Evolutionary conservation across 2,113 vertebrate genomes (phyloP).

Genomic region (Poeciliopsis turrubarensis): DNA sequence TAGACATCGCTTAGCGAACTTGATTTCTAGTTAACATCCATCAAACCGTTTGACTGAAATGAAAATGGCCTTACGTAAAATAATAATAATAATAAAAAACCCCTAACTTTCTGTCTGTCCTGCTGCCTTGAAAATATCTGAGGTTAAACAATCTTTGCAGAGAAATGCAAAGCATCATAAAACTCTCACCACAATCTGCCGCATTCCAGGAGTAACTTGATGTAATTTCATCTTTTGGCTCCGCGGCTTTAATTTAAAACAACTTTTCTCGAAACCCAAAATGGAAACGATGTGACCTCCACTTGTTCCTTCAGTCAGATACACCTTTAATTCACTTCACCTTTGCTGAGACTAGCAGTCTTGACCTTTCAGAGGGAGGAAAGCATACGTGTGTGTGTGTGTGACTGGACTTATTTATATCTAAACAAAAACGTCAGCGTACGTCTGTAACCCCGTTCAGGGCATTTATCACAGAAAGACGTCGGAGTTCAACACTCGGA

Average conservation of each 20-base stretch:
- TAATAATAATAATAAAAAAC: background rate
- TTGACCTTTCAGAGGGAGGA: background rate
- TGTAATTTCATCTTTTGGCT: background rate
- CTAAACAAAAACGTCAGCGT: background rate
- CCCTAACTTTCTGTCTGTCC: background rate
- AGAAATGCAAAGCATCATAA: background rate
- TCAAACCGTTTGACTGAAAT: background rate
- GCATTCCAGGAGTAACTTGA: background rate
- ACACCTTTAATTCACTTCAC: background rate
- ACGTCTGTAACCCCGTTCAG: background rate
- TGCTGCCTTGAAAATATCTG: background rate
- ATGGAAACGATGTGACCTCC: background rate
- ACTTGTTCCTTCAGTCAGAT: background rate
- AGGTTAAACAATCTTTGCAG: background rate
- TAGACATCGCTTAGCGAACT: background rate
- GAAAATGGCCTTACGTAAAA: background rate
- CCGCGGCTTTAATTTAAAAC: background rate
- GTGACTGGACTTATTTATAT: background rate
- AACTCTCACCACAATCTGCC: too few relatives aligned
- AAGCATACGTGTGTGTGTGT: too few relatives aligned
- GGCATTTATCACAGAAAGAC: background rate
- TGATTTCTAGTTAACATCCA: background rate
- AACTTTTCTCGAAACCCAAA: background rate
- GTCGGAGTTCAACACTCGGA: conserved; percentile 21
- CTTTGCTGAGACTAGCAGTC: background rate